These are phyloP conservation scores for Poecilia gillii DNA, from an alignment of 2,797 vertebrate genomes.

Conservation along the genomic window DNA sequence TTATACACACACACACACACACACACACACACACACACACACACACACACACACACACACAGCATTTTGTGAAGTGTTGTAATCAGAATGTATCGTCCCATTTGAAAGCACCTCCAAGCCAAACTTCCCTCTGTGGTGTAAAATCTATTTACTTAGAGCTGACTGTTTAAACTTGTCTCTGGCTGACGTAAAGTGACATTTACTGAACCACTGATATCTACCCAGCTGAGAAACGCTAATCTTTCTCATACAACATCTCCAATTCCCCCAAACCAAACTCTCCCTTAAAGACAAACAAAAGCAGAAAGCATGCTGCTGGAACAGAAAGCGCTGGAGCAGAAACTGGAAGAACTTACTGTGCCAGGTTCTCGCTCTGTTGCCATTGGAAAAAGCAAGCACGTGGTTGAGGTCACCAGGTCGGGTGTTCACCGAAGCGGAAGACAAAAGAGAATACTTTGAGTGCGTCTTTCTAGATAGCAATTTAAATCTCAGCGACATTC, in stretches of 20 bases:
- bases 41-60: too few relatives aligned
- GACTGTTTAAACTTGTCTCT: conserved; percentile 15
- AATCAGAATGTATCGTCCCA: neutral
- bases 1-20: neutral
- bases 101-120: neutral
- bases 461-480: conserved; percentile 13
- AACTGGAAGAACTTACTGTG: conserved; percentile 89
- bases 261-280: conserved; percentile 23
- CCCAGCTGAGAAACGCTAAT: conserved; percentile 19
- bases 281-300: conserved; percentile 20
- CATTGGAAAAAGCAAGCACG: conserved; percentile 84
- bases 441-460: conserved; percentile 29
- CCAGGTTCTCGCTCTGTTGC: conserved; percentile 92
- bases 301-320: conserved; percentile 22
- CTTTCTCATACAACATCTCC: conserved; percentile 9
- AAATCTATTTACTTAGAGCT: conserved; percentile 15
- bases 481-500: conserved; percentile 2
- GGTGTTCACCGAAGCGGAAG: conserved; percentile 60
- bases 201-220: conserved; percentile 13
- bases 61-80: neutral
- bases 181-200: neutral
- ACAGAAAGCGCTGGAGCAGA: conserved; percentile 46
- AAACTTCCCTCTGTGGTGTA: conserved; percentile 15
- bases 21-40: too few relatives aligned
- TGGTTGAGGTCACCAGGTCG: conserved; percentile 83